Conservation (phyloP, 2,888 invertebrate species). For the Hemicrepidius hirtus region DNA sequence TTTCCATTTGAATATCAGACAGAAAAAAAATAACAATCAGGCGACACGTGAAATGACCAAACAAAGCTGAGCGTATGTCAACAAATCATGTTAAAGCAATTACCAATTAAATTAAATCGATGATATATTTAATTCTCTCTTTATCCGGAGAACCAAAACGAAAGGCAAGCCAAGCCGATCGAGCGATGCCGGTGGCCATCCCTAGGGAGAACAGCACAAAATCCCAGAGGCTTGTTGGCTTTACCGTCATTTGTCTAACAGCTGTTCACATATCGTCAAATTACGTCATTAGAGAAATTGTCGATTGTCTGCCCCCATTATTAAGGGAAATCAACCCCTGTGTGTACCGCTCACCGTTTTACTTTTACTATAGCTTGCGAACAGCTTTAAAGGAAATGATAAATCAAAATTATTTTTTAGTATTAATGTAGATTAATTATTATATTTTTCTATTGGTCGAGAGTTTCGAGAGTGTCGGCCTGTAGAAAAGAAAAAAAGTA, state of each 20-base stretch:
- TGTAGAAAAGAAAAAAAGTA: too few relatives aligned
- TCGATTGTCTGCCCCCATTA: conserved; percentile 58
- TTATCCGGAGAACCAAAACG: conserved; percentile 48
- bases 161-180: conserved; percentile 51
- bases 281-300: conserved; percentile 71
- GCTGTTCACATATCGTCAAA: conserved; percentile 73
- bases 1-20: not conserved
- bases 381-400: not conserved
- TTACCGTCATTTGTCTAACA: conserved; percentile 72
- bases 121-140: conserved; percentile 53
- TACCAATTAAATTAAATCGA: conserved; percentile 55
- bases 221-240: conserved; percentile 70
- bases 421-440: too few relatives aligned
- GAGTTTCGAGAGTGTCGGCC: too few relatives aligned
- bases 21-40: conserved; percentile 8
- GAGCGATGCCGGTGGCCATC: conserved; percentile 55
- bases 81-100: conserved; percentile 54
- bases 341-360: not conserved
- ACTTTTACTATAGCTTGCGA: conserved; percentile 7
- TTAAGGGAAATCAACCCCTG: conserved; percentile 42
- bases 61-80: conserved; percentile 45
- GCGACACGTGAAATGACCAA: conserved; percentile 31
- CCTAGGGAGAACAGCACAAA: conserved; percentile 62
- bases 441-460: too few relatives aligned
- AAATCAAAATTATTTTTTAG: too few relatives aligned